Conservation (phyloP, 2,888 invertebrate genomes). For the Drosophila neonasuta region DNA sequence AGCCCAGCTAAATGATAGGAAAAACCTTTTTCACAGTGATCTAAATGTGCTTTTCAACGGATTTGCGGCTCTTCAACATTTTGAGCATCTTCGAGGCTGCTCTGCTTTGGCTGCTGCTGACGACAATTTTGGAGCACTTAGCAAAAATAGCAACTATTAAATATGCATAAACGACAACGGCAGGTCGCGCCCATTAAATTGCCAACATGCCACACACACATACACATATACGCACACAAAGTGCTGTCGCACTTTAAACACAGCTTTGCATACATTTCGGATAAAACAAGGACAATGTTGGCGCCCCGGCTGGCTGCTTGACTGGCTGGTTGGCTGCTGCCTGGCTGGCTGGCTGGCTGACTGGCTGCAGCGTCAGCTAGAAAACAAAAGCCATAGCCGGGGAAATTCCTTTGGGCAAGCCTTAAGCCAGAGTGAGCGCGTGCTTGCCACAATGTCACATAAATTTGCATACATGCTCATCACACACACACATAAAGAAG, state of each 20-base stretch:
- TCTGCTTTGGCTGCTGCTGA: slow-evolving; percentile 8
- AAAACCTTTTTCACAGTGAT: slow-evolving; percentile 21
- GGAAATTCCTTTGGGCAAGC: slow-evolving; percentile 74
- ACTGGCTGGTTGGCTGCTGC: slow-evolving; percentile 34
- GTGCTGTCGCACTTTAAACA: slow-evolving; percentile 64
- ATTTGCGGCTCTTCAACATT: slow-evolving; percentile 47
- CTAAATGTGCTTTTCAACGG: slow-evolving; percentile 47
- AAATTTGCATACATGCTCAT: slow-evolving; percentile 64
- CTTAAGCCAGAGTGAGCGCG: slow-evolving; percentile 74
- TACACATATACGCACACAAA: slow-evolving; percentile 8
- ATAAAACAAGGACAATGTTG: slow-evolving; percentile 23
- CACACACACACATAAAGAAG: slow-evolving; percentile 26
- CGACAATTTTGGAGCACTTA: slow-evolving; percentile 75
- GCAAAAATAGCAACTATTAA: slow-evolving; percentile 78
- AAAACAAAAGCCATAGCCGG: slow-evolving; percentile 72
- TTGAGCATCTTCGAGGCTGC: slow-evolving; percentile 26
- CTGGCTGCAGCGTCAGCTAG: slow-evolving; percentile 72
- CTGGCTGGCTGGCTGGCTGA: slow-evolving; percentile 7
- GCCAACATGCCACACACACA: slow-evolving; percentile 60
- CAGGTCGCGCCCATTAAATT: slow-evolving; percentile 73
- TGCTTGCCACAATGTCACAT: slow-evolving; percentile 69
- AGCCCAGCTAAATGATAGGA: slow-evolving; percentile 11
- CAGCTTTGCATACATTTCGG: slow-evolving; percentile 80
- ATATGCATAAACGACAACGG: slow-evolving; percentile 69
- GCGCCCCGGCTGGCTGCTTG: slow-evolving; percentile 5